phyloP scores from a whole-genome alignment of 1,140 invertebrate genomes.

The Drosophila lacertosa region DNA sequence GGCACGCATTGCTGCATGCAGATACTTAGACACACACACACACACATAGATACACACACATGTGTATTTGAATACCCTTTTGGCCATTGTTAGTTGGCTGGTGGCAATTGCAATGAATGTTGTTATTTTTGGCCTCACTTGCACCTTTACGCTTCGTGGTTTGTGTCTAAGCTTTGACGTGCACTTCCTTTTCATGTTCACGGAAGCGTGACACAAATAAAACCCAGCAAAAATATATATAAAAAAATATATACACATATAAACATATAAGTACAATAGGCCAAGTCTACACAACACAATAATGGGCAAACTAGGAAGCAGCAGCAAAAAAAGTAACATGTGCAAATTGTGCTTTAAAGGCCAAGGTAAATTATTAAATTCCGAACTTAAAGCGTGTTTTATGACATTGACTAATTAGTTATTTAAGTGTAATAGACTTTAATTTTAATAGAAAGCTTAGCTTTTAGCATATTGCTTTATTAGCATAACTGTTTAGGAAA shows the following conservation, averaged over 20 bases:
- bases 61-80: slow-evolving; percentile 51
- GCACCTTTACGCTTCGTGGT: slow-evolving; percentile 80
- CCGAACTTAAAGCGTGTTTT: not conserved
- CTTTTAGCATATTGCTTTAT: not conserved
- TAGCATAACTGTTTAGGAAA: not conserved
- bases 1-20: slow-evolving; percentile 76
- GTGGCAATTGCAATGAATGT: slow-evolving; percentile 81
- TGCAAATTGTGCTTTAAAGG: slow-evolving; percentile 13
- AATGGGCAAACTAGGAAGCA: not conserved
- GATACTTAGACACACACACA: slow-evolving; percentile 24
- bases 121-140: slow-evolving; percentile 80
- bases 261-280: not conserved
- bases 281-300: slow-evolving; percentile 8
- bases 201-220: slow-evolving; percentile 66
- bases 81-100: slow-evolving; percentile 49
- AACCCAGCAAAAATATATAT: slow-evolving; percentile 43
- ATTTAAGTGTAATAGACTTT: too few relatives aligned
- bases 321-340: slow-evolving; percentile 4
- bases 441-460: too few relatives aligned
- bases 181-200: slow-evolving; percentile 81
- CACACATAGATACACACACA: slow-evolving; percentile 7
- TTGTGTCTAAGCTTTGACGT: slow-evolving; percentile 83
- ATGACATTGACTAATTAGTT: not conserved
- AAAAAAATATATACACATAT: not conserved
- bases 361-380: slow-evolving; percentile 15